Base-by-base conservation (phyloP, 2,888 invertebrate species). In the Lasius fuliginosus region DNA sequence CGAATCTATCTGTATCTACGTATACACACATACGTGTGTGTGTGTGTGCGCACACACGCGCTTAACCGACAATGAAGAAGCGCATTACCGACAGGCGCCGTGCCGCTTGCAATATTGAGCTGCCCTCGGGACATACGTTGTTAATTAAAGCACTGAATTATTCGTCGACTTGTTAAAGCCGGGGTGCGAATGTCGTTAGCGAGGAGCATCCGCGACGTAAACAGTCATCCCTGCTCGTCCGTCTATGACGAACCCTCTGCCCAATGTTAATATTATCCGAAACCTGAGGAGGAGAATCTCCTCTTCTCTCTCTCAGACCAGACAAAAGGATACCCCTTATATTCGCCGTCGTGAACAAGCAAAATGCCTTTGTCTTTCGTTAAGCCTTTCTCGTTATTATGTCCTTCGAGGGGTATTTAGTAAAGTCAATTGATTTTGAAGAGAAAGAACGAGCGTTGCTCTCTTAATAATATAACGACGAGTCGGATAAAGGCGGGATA, bases 81-180 rank as follows among this genome's bases (percentile, higher is more conserved):
- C n/a, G 53, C 90, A 90, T 88, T 83, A 76, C 86, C 64, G 81
- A 89, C 90, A 81, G 82, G 82, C 82, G 73, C 85, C 79, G 79
- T 75, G 82, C 77, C 83, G 79, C 83, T 74, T 90, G 87, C 88
- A 91, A 91, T 90, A 92, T 92, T 91, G 90, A 92, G 87, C 90
- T 87, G 89, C 88, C 91, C 85, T 87, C 88, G 58, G 89, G 89
- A 89, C 87, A 87, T 87, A 87, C 88, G 90, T 91, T 87, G 92
- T 93, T 93, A 93, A 93, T 93, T 93, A 94, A 94, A 93, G 93
- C 90, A 88, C 91, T 93, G 93, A 93, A 94, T 93, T 93, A 93
- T 93, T 93, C 90, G 88, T 87, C 87, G 91, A 91, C 91, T 92
- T 90, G 93, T 92, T 91, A 90, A 86, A 91, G 90, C 90, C 53